Conservation (phyloP, 2,888 invertebrate species). For the Meganola albula region DNA sequence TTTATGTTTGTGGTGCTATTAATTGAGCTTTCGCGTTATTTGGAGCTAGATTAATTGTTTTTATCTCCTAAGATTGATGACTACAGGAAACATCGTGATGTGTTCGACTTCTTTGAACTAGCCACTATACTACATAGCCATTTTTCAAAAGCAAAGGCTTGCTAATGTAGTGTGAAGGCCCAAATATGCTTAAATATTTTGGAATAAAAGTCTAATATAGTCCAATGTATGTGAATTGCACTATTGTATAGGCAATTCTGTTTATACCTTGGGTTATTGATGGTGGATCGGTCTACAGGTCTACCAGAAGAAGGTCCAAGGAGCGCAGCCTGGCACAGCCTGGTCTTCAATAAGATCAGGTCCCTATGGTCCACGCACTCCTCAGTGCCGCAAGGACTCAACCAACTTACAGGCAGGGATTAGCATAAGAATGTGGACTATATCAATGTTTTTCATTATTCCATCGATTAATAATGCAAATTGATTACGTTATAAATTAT, state of each 20-base stretch:
- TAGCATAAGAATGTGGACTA: slow-evolving; percentile 51
- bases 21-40: slow-evolving; percentile 12
- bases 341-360: slow-evolving; percentile 92
- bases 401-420: slow-evolving; percentile 84
- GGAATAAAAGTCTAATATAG: too few species aligned
- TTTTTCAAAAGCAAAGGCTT: too few species aligned
- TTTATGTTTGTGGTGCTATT: slow-evolving; percentile 24
- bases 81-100: slow-evolving; percentile 15
- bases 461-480: slow-evolving; percentile 19
- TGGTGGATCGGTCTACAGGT: too few species aligned
- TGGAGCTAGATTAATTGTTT: slow-evolving; percentile 14
- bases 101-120: slow-evolving; percentile 27
- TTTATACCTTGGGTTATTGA: too few species aligned
- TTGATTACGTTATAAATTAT: slow-evolving; percentile 6
- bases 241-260: too few species aligned
- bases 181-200: too few species aligned
- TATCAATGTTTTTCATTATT: slow-evolving; percentile 29
- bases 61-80: slow-evolving; percentile 13
- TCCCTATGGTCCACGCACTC: slow-evolving; percentile 90
- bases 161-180: too few species aligned
- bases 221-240: too few species aligned
- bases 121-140: too few species aligned
- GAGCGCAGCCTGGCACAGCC: slow-evolving; percentile 82
- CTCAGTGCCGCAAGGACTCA: slow-evolving; percentile 86
- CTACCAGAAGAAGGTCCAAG: slow-evolving; percentile 69